Evolutionary conservation across 2,113 vertebrate species (phyloP).

Genomic region (Hucho hucho): DNA sequence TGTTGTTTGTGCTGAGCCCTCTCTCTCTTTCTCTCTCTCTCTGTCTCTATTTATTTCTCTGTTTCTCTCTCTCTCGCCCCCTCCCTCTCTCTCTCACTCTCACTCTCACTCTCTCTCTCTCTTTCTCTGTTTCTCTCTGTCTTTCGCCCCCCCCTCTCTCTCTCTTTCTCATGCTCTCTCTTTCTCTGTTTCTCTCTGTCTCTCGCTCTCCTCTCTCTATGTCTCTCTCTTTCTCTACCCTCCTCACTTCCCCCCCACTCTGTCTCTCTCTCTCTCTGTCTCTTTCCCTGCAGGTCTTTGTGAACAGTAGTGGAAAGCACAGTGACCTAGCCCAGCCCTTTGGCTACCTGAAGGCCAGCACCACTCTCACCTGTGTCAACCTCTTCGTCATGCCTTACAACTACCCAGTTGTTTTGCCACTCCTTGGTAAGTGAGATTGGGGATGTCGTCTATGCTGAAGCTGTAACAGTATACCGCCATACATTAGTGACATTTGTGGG

Average conservation of each 20-base stretch:
- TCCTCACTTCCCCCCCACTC: constrained; percentile 8
- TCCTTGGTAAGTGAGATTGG: constrained; percentile 80
- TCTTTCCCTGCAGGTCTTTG: constrained; percentile 82
- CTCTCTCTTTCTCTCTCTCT: background rate
- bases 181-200: constrained; percentile 7
- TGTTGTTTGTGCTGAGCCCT: background rate
- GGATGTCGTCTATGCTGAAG: background rate
- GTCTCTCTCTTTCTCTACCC: background rate
- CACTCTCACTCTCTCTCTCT: constrained; percentile 1
- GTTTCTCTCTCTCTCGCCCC: background rate
- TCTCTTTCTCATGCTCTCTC: constrained; percentile 1
- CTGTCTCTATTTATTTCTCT: constrained; percentile 5
- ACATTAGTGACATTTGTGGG: background rate
- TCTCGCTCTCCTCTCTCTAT: too few species aligned
- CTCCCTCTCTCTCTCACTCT: constrained; percentile 6
- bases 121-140: constrained; percentile 5
- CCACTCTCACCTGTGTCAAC: constrained; percentile 94
- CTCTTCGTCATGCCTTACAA: constrained; percentile 99
- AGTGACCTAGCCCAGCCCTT: constrained; percentile 95
- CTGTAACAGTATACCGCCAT: background rate
- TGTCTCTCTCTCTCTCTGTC: constrained; percentile 8
- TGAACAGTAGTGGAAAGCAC: constrained; percentile 96
- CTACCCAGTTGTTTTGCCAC: constrained; percentile 93
- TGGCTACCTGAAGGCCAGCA: constrained; percentile 97
- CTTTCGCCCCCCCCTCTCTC: background rate